phyloP scores from a whole-genome alignment of 2,113 vertebrate genomes.

The Helogale parvula region DNA sequence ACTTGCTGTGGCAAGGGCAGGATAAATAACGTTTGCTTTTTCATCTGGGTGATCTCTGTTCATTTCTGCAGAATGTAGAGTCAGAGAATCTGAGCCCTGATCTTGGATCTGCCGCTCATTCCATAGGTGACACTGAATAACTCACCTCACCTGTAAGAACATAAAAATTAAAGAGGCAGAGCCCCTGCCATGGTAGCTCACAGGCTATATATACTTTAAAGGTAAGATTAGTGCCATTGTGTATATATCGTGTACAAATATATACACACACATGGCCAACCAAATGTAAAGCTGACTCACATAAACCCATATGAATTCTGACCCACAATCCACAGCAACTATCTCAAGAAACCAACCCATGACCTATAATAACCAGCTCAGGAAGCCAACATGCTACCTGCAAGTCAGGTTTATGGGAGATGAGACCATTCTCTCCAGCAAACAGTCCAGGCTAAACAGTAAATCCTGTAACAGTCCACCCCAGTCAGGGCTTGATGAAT shows the following conservation, averaged over 20 bases:
- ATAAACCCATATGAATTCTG: neutral
- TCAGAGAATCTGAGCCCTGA: neutral
- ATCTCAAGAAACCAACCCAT: neutral
- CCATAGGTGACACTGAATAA: neutral
- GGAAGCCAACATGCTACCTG: neutral
- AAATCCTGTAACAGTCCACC: neutral
- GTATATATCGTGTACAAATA: neutral
- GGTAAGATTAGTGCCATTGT: neutral
- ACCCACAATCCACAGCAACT: neutral
- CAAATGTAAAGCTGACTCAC: neutral
- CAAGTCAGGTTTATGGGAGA: neutral
- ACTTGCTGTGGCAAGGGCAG: neutral
- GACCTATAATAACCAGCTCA: neutral
- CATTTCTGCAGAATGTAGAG: neutral
- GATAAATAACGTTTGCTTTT: neutral
- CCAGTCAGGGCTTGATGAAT: neutral
- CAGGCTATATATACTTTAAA: neutral
- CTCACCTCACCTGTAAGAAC: neutral
- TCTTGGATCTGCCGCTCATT: neutral
- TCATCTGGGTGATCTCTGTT: neutral
- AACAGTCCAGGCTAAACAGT: neutral
- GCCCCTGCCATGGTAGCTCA: neutral
- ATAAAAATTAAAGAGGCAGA: neutral
- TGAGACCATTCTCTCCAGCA: neutral
- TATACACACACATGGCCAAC: neutral